Base-by-base conservation (phyloP, 2,113 vertebrate genomes). In the Catharus fuscescens region DNA sequence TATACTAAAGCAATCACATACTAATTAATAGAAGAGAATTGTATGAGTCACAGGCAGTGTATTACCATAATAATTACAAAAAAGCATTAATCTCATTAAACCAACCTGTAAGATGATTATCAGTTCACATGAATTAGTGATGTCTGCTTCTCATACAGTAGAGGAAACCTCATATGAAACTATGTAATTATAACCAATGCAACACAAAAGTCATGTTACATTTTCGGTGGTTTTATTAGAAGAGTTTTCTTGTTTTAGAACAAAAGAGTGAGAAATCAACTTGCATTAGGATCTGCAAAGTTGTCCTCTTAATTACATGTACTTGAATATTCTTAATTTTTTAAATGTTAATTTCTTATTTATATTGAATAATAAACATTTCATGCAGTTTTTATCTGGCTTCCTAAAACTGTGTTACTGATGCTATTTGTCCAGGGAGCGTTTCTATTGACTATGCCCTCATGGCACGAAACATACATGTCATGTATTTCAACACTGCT, bases 1-100 rank as follows among this genome's bases (percentile, higher is more conserved):
- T 96, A 93, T 76, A 81, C 67, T 78, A 91, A 96, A 94, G 71
- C 86, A 97, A 96, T 96, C 92, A 71, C 81, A 71, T 71, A 76
- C 80, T 92, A 98, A 97, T 96, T 80, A 93, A 94, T 88, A 93
- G 53, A 96, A 73, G 60, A 65, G 70, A 90, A 92, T 86, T 95
- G 29, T 70, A 73, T 94, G 91, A 96, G 71, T 95, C 90, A 90
- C 78, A 95, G 62, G 65, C 66, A 91, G 40, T 65, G 44, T 95
- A 96, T 97, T 96, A 96, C 76, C 88, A 96, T 95, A 97, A 94
- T 96, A 97, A 97, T 97, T 96, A 90, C 54, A 90, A 96, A 90
- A 93, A 96, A 90, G 5, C 65, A 96, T 42, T 96, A 93, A 97
- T 81, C 91, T 89, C n/a, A 97, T 97, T 97, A 95, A 96, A 94